Evolutionary conservation across 1,140 invertebrate species (phyloP).

Genomic region (Dysdera silvatica): DNA sequence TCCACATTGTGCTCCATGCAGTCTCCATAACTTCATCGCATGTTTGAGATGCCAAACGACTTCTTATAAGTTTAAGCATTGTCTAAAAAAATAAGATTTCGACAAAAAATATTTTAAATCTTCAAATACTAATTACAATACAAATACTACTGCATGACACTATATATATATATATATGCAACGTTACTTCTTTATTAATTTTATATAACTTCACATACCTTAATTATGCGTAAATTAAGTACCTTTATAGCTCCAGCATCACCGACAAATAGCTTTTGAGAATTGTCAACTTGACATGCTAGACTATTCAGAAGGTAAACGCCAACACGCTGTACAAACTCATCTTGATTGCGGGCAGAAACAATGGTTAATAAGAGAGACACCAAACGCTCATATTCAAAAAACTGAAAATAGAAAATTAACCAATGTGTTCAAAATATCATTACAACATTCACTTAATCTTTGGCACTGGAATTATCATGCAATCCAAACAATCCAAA

Average conservation of each 20-base stretch:
- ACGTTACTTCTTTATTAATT: constrained; percentile 1
- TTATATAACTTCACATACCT: neutral
- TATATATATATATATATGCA: neutral
- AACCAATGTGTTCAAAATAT: neutral
- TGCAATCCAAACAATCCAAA: neutral
- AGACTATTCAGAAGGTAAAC: constrained; percentile 91
- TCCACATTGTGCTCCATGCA: constrained; percentile 93
- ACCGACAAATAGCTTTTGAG: constrained; percentile 82
- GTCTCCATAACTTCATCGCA: constrained; percentile 96
- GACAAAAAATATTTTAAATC: neutral
- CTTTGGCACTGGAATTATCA: neutral
- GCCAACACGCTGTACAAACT: constrained; percentile 86
- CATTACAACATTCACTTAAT: neutral
- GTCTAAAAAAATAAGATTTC: constrained; percentile 51
- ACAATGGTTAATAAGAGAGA: constrained; percentile 75
- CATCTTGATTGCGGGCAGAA: constrained; percentile 67
- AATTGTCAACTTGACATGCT: constrained; percentile 89
- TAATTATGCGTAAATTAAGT: constrained; percentile 31
- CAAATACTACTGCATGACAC: neutral
- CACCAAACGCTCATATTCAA: constrained; percentile 81
- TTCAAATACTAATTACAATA: neutral
- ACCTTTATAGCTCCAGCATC: constrained; percentile 79
- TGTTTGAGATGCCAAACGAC: constrained; percentile 58
- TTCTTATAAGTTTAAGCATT: constrained; percentile 75
- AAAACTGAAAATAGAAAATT: constrained; percentile 56